These are phyloP conservation scores for Sus scrofa DNA, from an alignment of 2,113 vertebrate species.

Conservation along the genomic window DNA sequence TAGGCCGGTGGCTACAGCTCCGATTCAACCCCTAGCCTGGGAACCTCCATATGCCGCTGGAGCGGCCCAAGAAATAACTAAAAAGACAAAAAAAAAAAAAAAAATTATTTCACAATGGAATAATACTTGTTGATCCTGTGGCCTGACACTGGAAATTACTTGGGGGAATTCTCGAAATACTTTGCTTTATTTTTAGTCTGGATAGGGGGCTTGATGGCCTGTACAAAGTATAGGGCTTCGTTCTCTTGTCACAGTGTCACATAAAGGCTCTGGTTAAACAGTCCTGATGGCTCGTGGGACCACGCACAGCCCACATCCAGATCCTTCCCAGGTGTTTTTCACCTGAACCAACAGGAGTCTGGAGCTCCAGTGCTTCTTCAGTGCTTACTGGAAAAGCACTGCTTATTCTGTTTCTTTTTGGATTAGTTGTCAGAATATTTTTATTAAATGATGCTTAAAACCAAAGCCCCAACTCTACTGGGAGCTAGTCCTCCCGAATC, in stretches of 20 bases:
- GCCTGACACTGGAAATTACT: neutral
- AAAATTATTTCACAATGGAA: neutral
- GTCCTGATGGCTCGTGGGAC: accelerated
- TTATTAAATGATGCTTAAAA: neutral
- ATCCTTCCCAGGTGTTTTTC: neutral
- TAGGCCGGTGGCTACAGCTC: too few relatives aligned
- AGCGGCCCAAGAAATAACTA: too few relatives aligned
- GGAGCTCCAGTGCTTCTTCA: neutral
- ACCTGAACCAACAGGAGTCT: neutral
- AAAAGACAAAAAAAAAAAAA: too few relatives aligned
- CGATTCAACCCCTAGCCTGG: too few relatives aligned
- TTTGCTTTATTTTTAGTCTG: neutral
- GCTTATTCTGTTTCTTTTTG: neutral
- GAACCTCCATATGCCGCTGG: too few relatives aligned
- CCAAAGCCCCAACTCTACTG: accelerated
- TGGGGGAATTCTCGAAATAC: neutral
- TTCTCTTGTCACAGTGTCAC: accelerated
- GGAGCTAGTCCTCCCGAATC: neutral
- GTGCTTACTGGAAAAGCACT: accelerated
- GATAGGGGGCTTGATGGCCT: accelerated
- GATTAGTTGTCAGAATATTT: accelerated
- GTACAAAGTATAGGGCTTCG: neutral
- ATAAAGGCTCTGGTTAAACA: too few relatives aligned
- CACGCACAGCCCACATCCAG: neutral
- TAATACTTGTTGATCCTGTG: neutral